phyloP scores from a whole-genome alignment of 2,113 vertebrate genomes.

The Antigone vipio region DNA sequence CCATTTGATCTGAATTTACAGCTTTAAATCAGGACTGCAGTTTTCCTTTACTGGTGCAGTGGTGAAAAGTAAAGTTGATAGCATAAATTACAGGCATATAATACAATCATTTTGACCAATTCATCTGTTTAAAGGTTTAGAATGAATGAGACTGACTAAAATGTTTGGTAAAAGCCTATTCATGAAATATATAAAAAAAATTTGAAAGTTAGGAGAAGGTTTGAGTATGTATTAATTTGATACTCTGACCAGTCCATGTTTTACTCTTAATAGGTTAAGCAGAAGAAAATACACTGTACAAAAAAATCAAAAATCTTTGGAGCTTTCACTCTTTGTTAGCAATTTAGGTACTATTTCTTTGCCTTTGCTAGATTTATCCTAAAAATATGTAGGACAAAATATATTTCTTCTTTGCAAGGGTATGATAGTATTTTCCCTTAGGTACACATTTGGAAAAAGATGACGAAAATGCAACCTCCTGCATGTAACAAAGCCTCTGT shows the following conservation, averaged over 20 bases:
- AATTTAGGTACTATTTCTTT: background rate
- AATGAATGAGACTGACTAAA: background rate
- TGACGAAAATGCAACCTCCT: background rate
- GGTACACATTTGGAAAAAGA: background rate
- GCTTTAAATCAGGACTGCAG: constrained; percentile 30
- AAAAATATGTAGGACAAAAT: background rate
- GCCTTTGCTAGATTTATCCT: background rate
- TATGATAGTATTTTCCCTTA: constrained; percentile 1
- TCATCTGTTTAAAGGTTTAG: background rate
- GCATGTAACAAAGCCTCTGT: background rate
- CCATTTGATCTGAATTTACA: constrained; percentile 73
- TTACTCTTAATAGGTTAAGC: background rate
- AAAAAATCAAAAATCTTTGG: background rate
- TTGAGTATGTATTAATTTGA: background rate
- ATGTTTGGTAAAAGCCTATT: background rate
- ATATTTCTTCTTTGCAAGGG: background rate
- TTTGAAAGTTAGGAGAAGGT: background rate
- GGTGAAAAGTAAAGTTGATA: background rate
- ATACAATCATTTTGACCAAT: background rate
- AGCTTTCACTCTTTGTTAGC: background rate
- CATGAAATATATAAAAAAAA: background rate
- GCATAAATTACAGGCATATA: background rate
- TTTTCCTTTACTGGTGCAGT: constrained; percentile 6
- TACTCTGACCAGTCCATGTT: background rate
- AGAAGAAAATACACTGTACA: background rate